Conservation (phyloP, 2,113 vertebrate genomes). For the Leptosomus discolor region DNA sequence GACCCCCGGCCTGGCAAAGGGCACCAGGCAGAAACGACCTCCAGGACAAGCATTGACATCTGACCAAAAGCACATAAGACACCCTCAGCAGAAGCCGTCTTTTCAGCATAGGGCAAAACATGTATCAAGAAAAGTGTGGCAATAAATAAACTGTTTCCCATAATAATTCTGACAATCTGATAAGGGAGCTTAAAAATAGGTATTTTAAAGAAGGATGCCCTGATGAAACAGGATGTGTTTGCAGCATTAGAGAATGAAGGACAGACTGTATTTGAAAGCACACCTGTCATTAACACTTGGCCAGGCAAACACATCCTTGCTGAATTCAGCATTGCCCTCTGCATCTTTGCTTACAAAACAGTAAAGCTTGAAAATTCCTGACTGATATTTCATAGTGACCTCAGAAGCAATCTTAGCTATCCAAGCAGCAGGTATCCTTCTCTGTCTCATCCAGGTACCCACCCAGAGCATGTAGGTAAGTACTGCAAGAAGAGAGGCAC, state of each 20-base stretch:
- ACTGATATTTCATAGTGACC: background rate
- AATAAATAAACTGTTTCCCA: background rate
- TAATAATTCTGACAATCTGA: background rate
- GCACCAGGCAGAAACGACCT: background rate
- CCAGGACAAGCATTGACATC: background rate
- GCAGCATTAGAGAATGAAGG: background rate
- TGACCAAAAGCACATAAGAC: background rate
- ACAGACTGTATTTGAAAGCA: background rate
- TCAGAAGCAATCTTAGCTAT: background rate
- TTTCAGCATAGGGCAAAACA: background rate
- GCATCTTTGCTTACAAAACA: background rate
- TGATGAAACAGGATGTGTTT: background rate
- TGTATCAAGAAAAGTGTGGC: fast-evolving
- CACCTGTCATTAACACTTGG: background rate
- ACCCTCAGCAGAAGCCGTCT: background rate
- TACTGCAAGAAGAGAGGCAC: background rate
- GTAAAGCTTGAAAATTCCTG: background rate
- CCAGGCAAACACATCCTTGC: background rate
- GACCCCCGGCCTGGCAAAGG: background rate
- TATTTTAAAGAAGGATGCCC: background rate
- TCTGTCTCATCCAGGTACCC: background rate
- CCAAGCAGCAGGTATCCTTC: background rate
- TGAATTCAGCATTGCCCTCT: background rate
- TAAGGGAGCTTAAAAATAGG: background rate
- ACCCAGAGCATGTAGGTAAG: background rate